Conservation (phyloP, 1,140 invertebrate species). For the Lineus longissimus region DNA sequence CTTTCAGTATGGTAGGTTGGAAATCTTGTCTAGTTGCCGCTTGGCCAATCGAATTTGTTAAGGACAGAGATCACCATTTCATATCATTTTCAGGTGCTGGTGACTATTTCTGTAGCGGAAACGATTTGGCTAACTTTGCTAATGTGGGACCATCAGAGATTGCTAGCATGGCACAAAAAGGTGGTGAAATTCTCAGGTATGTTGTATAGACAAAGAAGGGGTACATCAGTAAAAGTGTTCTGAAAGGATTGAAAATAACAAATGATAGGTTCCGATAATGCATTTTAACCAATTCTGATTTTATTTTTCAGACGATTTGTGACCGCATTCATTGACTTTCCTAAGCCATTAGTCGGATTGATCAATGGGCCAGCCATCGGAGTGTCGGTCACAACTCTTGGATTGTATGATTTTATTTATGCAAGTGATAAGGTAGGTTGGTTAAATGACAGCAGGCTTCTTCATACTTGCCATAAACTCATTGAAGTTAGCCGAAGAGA, state of each 20-base stretch:
- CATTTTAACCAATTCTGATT: slow-evolving; percentile 18
- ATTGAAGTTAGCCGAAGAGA: neutral
- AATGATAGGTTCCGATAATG: too few relatives aligned
- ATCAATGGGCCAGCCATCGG: slow-evolving; percentile 95
- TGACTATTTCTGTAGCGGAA: slow-evolving; percentile 81
- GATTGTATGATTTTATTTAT: slow-evolving; percentile 84
- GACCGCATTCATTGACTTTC: slow-evolving; percentile 76
- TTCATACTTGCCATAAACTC: too few relatives aligned
- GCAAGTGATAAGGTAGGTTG: slow-evolving; percentile 65
- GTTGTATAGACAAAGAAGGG: slow-evolving; percentile 1
- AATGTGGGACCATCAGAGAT: slow-evolving; percentile 48
- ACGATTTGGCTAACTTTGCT: slow-evolving; percentile 69
- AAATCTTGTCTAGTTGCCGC: too few relatives aligned
- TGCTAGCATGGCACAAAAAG: slow-evolving; percentile 48
- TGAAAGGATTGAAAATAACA: too few relatives aligned
- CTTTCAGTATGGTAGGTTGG: too few relatives aligned
- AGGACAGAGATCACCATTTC: neutral
- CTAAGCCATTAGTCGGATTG: slow-evolving; percentile 81
- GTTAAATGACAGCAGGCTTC: slow-evolving; percentile 41
- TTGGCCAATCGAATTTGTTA: neutral
- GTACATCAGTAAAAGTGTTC: neutral
- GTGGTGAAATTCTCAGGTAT: slow-evolving; percentile 49
- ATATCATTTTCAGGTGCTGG: slow-evolving; percentile 58
- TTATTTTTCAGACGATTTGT: slow-evolving; percentile 65
- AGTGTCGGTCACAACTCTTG: slow-evolving; percentile 76